Evolutionary conservation across 2,797 vertebrate species (phyloP), one percentile per base, ranked within the genome.

Genomic region (Danio choprae): DNA sequence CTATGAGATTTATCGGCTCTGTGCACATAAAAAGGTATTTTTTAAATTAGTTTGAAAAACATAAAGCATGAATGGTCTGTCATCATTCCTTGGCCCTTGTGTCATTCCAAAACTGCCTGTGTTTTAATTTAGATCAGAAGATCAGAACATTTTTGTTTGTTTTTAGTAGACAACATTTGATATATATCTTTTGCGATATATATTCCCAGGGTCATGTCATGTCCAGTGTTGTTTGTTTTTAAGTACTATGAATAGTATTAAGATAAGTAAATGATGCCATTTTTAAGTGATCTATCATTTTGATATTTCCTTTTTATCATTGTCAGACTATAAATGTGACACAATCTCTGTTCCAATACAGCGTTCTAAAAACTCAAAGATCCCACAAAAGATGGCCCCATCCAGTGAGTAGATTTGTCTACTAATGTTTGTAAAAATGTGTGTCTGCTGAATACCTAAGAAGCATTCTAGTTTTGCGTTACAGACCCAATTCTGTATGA

Each of bases 1-100:
- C 16, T 99, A 98, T 60, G 97, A 99, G 85, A 96, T 99, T 86
- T 95, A 99, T 89, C 98, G 96, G 96, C 96, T 96, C 87, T 99
- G 96, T 96, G 96, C 96, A 89, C 95, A 98, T 86, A 95, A 98
- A 87, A 96, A 99, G 98, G 98, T 99, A 95, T 29, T 84, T 84
- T 75, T 80, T 22, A 22, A 0, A 46, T 73, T 58, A 13, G 40
- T 53, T 76, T 43, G 1, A 65, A 18, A 18, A 50, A 5, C 8
- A 7, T 40, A 72, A 50, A 48, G 6, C 67, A 38, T 62, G 9
- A 60, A 72, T 55, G 12, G n/a, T 46, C 15, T 67, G 15, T 77
- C 41, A 10, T 58, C 4, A 11, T 55, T 65, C 29, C 6, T 55
- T 56, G 6, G 38, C 9, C 48, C 6, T 62, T 6, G 13, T 67